Base-by-base conservation (phyloP, 1,140 invertebrate species). In the Lasioglossum baleicum region DNA sequence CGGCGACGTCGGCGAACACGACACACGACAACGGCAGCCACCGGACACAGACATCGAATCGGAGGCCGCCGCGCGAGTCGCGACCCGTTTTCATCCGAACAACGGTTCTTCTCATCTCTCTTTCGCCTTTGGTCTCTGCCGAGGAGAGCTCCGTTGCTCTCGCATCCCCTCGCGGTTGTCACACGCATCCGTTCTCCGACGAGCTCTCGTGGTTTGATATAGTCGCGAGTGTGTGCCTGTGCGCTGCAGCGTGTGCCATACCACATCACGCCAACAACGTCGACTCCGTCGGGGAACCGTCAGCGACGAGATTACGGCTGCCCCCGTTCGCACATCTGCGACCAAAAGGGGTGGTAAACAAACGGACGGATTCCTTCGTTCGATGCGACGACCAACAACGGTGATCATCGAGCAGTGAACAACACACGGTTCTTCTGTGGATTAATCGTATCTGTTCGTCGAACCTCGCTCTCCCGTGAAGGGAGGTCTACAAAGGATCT, bases 1-100 rank as follows among this genome's bases (percentile, higher is more conserved):
- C 80, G 75, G 80, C 73, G 82, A 70, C 83, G 83, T 75, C 78
- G 85, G 77, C 79, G 67, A 80, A 56, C 82, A 75, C 86, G 83
- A 68, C 53, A 67, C 35, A 82, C 80, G 82, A 78, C 72, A 73
- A 83, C 69, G 70, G 65, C 74, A 42, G 78, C 75, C 61, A 67
- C 63, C 56, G 20, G 81, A 61, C 78, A 85, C 82, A 84, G 22
- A 72, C 72, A 35, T 35, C 35, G 56, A 72, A 84, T 11, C 76
- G 53, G 66, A 75, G 75, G 72, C 61, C 68, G 77, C 72, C 83
- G 72, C 63, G 82, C 67, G 82, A 84, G 60, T 13, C 65, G 65
- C 65, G 31, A 51, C 51, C 31, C 42, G 56, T 58, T 17, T 58
- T 5, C 35, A 35, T 35, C 35, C 35, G 2, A 5, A 35, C 35